These are phyloP conservation scores for Synergus japonicus DNA, from an alignment of 2,888 invertebrate species.

Conservation along the genomic window DNA sequence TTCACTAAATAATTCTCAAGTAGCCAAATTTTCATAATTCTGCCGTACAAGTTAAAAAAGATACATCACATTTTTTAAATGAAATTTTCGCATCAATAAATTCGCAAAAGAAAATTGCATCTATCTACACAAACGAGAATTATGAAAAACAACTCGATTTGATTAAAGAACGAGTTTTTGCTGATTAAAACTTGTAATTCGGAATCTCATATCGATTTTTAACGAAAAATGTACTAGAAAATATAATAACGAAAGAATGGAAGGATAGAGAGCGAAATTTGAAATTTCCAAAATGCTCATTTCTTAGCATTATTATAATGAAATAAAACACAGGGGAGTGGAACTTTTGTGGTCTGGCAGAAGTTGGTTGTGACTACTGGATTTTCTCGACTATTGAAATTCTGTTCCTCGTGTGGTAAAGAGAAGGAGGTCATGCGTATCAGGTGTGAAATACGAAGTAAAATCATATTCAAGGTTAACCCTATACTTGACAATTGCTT, in stretches of 20 bases:
- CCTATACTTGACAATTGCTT: slow-evolving; percentile 27
- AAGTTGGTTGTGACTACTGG: neutral
- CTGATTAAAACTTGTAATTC: too few relatives aligned
- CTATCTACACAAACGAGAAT: too few relatives aligned
- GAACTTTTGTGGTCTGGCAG: neutral
- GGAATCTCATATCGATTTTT: too few relatives aligned
- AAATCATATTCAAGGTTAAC: slow-evolving; percentile 30
- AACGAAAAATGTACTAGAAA: too few relatives aligned
- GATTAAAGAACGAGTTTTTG: too few relatives aligned
- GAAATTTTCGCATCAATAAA: too few relatives aligned
- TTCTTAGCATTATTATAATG: neutral
- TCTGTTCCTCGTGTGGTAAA: neutral
- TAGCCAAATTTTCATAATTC: neutral
- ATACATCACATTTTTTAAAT: too few relatives aligned
- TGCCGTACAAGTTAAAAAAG: neutral
- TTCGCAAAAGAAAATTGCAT: too few relatives aligned
- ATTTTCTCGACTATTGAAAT: neutral
- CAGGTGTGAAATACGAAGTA: slow-evolving; percentile 21
- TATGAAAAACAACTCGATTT: too few relatives aligned
- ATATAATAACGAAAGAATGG: too few relatives aligned
- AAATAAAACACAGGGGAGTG: neutral
- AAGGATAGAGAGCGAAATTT: neutral
- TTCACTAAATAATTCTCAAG: neutral
- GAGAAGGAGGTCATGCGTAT: neutral
- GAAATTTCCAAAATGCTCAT: neutral